Conservation (phyloP, 2,888 invertebrate species). For the Bimastos eiseni region DNA sequence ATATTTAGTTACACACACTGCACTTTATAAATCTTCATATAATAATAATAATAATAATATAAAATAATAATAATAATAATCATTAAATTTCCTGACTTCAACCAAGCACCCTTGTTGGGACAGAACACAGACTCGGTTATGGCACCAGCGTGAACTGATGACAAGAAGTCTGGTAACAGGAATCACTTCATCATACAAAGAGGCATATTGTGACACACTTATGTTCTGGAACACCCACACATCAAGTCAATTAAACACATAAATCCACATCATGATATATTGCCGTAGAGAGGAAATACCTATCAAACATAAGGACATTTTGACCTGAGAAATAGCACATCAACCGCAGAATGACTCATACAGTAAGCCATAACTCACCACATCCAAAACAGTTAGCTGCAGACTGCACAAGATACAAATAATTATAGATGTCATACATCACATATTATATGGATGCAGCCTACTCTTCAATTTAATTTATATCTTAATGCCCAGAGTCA, state of each 20-base stretch:
- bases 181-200: background rate
- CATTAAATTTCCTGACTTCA: background rate
- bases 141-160: background rate
- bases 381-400: background rate
- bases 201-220: background rate
- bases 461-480: background rate
- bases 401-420: conserved; percentile 13
- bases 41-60: no score
- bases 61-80: no score
- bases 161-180: background rate
- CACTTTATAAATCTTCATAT: no score
- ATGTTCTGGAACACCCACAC: background rate
- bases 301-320: background rate
- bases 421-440: background rate
- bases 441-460: background rate
- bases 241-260: background rate
- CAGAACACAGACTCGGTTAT: background rate
- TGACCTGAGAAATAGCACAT: background rate
- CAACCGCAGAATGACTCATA: background rate
- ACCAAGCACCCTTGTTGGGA: background rate
- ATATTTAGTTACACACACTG: no score
- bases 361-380: background rate
- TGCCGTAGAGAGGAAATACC: background rate
- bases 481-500: background rate
- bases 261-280: background rate